Conservation (phyloP, 2,797 vertebrate species). For the Pelodytes ibericus region DNA sequence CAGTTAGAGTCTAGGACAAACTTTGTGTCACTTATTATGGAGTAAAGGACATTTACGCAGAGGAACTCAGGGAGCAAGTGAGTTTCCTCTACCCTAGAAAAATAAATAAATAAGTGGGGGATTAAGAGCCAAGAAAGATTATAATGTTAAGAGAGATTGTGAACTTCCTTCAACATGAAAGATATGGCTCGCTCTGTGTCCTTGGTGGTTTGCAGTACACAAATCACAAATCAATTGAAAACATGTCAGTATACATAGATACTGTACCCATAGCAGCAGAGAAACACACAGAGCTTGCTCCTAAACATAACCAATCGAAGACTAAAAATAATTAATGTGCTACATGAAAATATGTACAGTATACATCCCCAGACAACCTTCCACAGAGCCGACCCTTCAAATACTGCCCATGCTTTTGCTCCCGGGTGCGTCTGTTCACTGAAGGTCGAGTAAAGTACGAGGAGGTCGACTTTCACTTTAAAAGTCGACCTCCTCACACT, state of each 20-base stretch:
- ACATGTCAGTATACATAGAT: constrained; percentile 87
- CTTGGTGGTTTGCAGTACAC: constrained; percentile 81
- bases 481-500: no score
- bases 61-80: no score
- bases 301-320: constrained; percentile 84
- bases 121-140: not conserved
- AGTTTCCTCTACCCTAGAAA: not conserved
- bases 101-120: not conserved
- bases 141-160: constrained; percentile 54
- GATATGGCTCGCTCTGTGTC: constrained; percentile 66
- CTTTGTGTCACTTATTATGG: no score
- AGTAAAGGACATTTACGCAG: no score
- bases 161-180: constrained; percentile 65
- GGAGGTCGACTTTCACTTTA: no score
- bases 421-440: not conserved
- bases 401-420: not conserved
- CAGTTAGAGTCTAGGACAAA: no score
- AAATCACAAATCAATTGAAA: constrained; percentile 92
- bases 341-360: constrained; percentile 71
- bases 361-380: not conserved
- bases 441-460: not conserved
- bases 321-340: constrained; percentile 84
- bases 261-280: constrained; percentile 91
- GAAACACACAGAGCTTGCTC: constrained; percentile 84
- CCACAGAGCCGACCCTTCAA: not conserved